These are phyloP conservation scores for Tangara arthus DNA, from an alignment of 2,797 vertebrate species.

Conservation along the genomic window DNA sequence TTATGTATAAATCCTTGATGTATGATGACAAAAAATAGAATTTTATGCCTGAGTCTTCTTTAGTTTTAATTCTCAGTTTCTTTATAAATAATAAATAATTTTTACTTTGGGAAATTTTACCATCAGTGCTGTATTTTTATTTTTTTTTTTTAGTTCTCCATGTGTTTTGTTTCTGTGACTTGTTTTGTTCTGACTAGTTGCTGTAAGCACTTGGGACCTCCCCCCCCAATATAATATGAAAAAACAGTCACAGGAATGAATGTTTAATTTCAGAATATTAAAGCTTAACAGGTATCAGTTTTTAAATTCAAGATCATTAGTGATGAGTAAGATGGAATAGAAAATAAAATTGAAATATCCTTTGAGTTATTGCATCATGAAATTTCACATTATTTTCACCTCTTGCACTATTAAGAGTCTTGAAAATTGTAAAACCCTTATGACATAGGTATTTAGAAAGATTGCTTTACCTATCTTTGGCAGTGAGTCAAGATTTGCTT, in stretches of 20 bases:
- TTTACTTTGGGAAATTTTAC: neutral
- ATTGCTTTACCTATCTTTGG: neutral
- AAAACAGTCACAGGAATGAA: neutral
- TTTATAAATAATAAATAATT: neutral
- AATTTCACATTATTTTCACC: neutral
- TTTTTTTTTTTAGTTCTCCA: neutral
- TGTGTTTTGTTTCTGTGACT: neutral
- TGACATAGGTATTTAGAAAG: neutral
- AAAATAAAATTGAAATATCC: neutral
- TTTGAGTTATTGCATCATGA: neutral
- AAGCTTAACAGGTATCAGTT: neutral
- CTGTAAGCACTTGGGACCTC: neutral
- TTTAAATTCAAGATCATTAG: neutral
- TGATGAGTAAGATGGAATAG: neutral
- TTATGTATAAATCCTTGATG: neutral
- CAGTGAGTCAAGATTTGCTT: neutral
- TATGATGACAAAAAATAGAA: neutral
- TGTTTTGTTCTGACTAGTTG: neutral
- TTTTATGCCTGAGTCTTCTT: neutral
- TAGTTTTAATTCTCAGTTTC: neutral
- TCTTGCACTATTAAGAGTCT: neutral
- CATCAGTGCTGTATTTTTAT: neutral
- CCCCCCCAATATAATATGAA: accelerated
- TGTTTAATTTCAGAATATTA: neutral
- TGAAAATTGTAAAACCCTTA: neutral